Base-by-base conservation (phyloP, 2,888 invertebrate species). In the Agonopterix subpropinquella region DNA sequence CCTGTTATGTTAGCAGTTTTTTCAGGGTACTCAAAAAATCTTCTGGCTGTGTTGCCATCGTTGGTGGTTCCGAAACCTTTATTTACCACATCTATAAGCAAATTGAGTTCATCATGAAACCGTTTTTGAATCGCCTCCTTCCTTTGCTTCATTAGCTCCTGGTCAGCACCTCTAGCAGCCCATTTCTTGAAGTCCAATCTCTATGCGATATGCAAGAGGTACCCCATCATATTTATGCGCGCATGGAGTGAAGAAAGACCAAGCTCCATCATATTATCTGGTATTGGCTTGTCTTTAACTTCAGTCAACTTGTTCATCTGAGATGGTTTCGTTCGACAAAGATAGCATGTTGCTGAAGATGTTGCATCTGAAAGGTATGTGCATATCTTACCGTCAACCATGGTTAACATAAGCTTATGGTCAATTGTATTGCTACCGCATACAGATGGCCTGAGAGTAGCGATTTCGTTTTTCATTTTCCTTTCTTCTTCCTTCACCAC, bases 1-100 rank as follows among this genome's bases (percentile, higher is more conserved):
- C 36, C 36, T 9, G 54, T 59, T 8, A 58, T 57, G 8, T 44
- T 51, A 36, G 59, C 58, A 44, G 55, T 56, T 52, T 55, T 58
- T 10, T 53, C 37, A 8, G 57, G 52, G 46, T 39, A 39, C 43
- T 51, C 50, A 51, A 56, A 53, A 41, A 54, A 52, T 15, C 44
- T 41, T 47, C 52, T 11, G 10, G 52, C 51, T 41, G 49, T 52
- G 28, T 53, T 53, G 10, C 49, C 54, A 15, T 54, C 54, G 11
- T 53, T 53, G 4, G 49, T 51, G 2, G 49, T 50, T 35, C 53
- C 53, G 1, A 10, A 41, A 7, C 53, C 56, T 52, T 56, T 49
- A 42, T 56, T 53, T 0, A 52, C 52, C 1, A 47, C n/a, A 45
- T 53, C 53, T 9, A 56, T 49, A n/a, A 53, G 43, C 2, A 53